Base-by-base conservation (phyloP, 1,140 invertebrate species). In the Cardiocondyla obscurior region DNA sequence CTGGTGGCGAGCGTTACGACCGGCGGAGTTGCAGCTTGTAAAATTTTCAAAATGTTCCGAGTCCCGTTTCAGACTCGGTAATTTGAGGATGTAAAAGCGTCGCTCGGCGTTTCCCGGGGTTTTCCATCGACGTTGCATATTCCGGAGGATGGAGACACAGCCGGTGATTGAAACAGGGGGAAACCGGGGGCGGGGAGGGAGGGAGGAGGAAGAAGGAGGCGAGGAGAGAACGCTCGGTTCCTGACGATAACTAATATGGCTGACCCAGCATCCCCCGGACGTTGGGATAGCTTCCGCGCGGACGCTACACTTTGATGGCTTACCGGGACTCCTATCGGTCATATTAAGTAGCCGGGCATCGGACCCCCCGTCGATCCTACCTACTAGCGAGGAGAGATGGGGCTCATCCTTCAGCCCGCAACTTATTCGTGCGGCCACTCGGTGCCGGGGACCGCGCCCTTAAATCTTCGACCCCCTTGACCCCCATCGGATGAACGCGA, bases 341-440 rank as follows among this genome's bases (percentile, higher is more conserved):
- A 89, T 90, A 91, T 91, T 85, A 89, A 88, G 86, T 85, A 88
- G 85, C 90, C 87, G 73, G 81, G 85, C 86, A 84, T 88, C 85
- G 74, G 81, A 85, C 57, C 83, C 70, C 73, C 76, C 14, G n/a
- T 64, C 25, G 55, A 19, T 30, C n/a, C 46, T 46, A 73, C 60
- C 73, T 19, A 42, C 81, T n/a, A 46, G 42, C 64, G 44, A 70
- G 60, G 46, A 55, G 49, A 70, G 67, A 81, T 62, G 58, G 57
- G 55, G 73, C 72, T 82, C 82, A 82, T 82, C 86, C 88, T 70
- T 85, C 67, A 83, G 74, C 22, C 22, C 28, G 25, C 79, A 70
- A 85, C 72, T 87, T 87, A 85, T 82, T 84, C 46, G 69, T 83
- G 53, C 53, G 74, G 70, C 64, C 84, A 62, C 42, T 81, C 77